Conservation (phyloP, 2,888 invertebrate genomes). For the Sphinx pinastri region DNA sequence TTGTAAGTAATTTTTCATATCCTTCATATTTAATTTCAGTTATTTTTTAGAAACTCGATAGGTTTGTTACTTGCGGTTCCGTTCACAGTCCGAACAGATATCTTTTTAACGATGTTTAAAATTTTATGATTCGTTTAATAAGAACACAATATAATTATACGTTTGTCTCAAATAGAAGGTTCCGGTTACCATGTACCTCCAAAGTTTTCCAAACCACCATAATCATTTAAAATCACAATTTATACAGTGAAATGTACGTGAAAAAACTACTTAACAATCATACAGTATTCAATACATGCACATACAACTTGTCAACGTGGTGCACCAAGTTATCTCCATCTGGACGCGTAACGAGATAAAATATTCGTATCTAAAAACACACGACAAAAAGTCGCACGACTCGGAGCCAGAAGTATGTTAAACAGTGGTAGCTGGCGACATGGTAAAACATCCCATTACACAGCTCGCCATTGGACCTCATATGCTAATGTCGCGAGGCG, state of each 20-base stretch:
- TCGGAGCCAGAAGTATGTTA: conserved; percentile 37
- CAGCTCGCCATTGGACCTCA: conserved; percentile 38
- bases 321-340: not conserved
- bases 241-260: not conserved
- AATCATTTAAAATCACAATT: not conserved
- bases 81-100: no score
- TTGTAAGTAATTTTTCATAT: no score
- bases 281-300: conserved; percentile 5
- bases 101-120: no score
- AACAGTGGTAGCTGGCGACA: conserved; percentile 40
- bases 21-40: no score
- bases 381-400: conserved; percentile 27
- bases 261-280: conserved; percentile 1
- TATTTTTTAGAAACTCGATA: no score
- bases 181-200: no score
- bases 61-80: no score
- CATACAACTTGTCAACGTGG: conserved; percentile 8
- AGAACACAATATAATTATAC: no score
- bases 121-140: no score
- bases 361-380: conserved; percentile 19
- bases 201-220: not conserved
- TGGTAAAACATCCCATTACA: conserved; percentile 49
- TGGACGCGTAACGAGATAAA: conserved; percentile 4
- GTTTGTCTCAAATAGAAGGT: no score
- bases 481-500: conserved; percentile 48